Evolutionary conservation across 1,140 invertebrate species (phyloP), one percentile per base, ranked within the genome.

Genomic region (Gonioctena quinquepunctata): DNA sequence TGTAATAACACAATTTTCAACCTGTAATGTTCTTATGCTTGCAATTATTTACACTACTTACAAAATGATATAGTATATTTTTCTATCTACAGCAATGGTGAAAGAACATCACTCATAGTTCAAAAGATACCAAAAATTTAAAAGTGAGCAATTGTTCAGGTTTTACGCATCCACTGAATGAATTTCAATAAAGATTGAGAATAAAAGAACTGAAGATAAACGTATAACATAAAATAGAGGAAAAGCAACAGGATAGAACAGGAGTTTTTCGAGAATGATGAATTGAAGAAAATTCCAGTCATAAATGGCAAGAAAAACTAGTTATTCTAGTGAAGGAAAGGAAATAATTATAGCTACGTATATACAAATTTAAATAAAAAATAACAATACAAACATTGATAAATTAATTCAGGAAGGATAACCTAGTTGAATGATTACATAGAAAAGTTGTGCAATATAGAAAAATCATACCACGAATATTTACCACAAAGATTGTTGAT

Each of bases 131-230:
- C 26, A 25, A 68, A 52, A 42, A 69, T 59, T 62, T 57, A 57
- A 69, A 62, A 70, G 59, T 77, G 76, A 77, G 76, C 76, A 77
- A 77, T 65, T 77, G 49, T 75, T 77, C 76, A 77, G 76, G 68
- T 77, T 74, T 75, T 75, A 66, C 73, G 75, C 75, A 77, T 65
- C 33, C 57, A 59, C 21, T 68, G 25, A 56, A 62, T 70, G 42
- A 22, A 28, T 66, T 70, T 27, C 16, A 54, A 11, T 22, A 42
- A 42, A n/a, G 16, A 3, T 16, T 18, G 19, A 1, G 18, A 28
- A 26, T 28, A 8, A 22, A 27, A 61, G 27, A 13, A 3, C 27
- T 27, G 27, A 18, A 61, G 11, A 18, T 7, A 61, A 61, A 19
- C 25, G 22, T 8, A 25, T 13, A 22, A 33, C 4, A 28, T 6